Conservation (phyloP, 1,140 invertebrate species). For the Mycetomoellerius zeteki region DNA sequence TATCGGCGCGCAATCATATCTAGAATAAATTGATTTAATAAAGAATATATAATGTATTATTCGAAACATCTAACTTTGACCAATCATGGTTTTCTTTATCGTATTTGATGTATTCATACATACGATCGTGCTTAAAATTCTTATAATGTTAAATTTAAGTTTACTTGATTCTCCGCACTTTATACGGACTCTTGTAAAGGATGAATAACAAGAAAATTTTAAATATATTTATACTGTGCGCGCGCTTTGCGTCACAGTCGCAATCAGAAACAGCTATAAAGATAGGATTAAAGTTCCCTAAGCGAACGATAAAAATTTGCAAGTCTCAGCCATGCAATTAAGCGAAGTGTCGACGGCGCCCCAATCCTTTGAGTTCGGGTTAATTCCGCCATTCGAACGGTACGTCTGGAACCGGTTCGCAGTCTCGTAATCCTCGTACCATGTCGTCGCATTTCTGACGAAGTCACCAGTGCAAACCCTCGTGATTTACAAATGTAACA, state of each 20-base stretch:
- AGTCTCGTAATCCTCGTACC: conserved; percentile 56
- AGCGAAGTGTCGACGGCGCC: conserved; percentile 76
- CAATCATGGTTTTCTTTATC: too few species aligned
- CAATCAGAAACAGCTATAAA: conserved; percentile 49
- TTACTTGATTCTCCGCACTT: neutral
- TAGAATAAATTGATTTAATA: too few species aligned
- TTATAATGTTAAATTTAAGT: neutral
- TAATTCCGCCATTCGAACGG: conserved; percentile 79
- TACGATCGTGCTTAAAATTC: too few species aligned
- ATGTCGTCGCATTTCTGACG: conserved; percentile 79
- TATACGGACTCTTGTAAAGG: neutral
- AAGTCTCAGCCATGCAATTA: conserved; percentile 76
- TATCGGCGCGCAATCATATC: too few species aligned
- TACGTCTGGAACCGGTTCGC: conserved; percentile 81
- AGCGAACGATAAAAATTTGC: conserved; percentile 64
- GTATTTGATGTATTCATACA: too few species aligned
- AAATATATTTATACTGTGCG: conserved; percentile 13
- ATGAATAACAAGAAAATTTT: neutral
- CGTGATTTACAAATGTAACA: conserved; percentile 59
- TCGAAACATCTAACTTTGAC: too few species aligned
- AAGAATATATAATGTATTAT: too few species aligned
- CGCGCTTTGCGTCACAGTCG: conserved; percentile 4
- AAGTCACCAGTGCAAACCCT: conserved; percentile 62
- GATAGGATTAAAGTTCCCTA: conserved; percentile 47
- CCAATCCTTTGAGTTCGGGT: conserved; percentile 63